Base-by-base conservation (phyloP, 2,797 vertebrate genomes). In the Rhadinocentrus ornatus region DNA sequence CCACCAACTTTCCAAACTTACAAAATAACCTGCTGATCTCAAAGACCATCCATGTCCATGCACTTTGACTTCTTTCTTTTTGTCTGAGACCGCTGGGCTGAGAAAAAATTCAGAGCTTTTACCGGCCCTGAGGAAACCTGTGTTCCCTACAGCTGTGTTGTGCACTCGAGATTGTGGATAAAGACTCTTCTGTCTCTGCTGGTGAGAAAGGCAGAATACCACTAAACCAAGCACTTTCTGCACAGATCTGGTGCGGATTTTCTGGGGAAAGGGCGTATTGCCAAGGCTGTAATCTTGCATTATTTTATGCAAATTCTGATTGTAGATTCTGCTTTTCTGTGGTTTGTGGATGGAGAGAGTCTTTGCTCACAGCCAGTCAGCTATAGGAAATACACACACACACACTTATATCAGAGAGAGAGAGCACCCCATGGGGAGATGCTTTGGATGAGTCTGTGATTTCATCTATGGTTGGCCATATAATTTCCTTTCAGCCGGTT, bases 71-170 rank as follows among this genome's bases (percentile, higher is more conserved):
- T 91, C 91, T 88, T 92, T 93, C 89, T 91, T 85, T 91, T 73
- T 80, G 77, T 87, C 89, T 71, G 69, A 59, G 48, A 63, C 67
- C 46, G 20, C 80, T 73, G 80, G 82, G 80, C 84, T 81, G 75
- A 89, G 87, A 93, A 91, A 92, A 86, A 94, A 91, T 84, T 93
- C 87, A 35, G 69, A 85, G 91, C 90, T 94, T 94, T 94, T 93
- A 93, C 92, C 86, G 83, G 91, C 78, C 77, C 80, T 3, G 61
- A 85, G 63, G 81, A 84, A 59, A 61, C 8, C 7, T 62, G 84
- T 89, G 82, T 89, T 90, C 75, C 85, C 82, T 87, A 83, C 81
- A 89, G 87, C 89, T 90, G 89, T 81, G 71, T 77, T 66, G 62
- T 76, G 62, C 65, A 75, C 61, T 88, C 22, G 1, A 10, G 75